A percentile compares a stretch with the other conserved stretches of the same genome.
phyloP scores from a whole-genome alignment of 2,113 vertebrate species.

The Azemiops feae region DNA sequence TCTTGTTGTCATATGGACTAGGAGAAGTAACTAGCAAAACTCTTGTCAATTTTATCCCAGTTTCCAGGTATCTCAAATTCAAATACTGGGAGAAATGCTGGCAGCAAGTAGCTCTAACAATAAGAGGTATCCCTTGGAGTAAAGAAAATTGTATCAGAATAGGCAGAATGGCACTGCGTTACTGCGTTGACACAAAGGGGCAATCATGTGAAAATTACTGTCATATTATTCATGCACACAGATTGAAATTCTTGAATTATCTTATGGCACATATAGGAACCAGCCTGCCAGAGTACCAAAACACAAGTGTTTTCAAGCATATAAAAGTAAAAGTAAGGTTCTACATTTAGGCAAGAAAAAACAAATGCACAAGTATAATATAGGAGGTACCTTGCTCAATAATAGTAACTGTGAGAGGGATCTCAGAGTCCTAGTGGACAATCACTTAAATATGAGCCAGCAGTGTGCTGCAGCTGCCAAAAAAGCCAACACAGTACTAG shows the following conservation, averaged over 20 bases:
- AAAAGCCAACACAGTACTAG: too few relatives aligned
- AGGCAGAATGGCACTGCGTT: background rate
- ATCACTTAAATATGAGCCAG: too few relatives aligned
- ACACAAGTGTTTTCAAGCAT: background rate
- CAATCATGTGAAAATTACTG: background rate
- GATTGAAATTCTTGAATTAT: background rate
- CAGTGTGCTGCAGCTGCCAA: too few relatives aligned
- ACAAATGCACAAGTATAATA: too few relatives aligned
- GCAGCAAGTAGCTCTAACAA: background rate
- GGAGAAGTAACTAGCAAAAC: background rate
- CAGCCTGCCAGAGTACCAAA: background rate
- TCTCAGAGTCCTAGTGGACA: too few relatives aligned
- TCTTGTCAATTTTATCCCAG: background rate
- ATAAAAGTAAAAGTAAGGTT: too few relatives aligned
- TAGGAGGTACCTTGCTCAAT: too few relatives aligned
- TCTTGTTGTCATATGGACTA: background rate
- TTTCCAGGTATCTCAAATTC: background rate
- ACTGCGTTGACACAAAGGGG: background rate
- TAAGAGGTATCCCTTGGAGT: background rate
- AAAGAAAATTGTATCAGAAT: background rate
- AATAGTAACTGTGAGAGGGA: too few relatives aligned
- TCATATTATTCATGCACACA: background rate
- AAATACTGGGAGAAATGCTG: background rate
- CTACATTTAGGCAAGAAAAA: too few relatives aligned
- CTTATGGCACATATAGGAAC: background rate